These are phyloP conservation scores for Dromiciops gliroides DNA, from an alignment of 2,113 vertebrate genomes.

Conservation along the genomic window DNA sequence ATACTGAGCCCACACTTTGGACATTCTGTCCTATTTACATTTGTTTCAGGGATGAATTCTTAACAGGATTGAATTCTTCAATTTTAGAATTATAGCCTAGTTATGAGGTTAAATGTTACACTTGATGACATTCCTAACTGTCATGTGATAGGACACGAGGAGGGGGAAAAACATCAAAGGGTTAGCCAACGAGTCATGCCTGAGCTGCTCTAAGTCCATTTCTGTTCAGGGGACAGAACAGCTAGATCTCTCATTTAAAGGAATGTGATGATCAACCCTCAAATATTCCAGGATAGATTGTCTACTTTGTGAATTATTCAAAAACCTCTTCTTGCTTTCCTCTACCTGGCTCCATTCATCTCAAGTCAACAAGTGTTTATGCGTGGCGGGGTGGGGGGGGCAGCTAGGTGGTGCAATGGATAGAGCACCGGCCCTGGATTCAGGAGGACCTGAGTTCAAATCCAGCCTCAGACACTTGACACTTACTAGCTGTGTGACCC, in stretches of 20 bases:
- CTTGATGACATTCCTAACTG: neutral
- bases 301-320: neutral
- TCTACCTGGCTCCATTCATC: neutral
- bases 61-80: conserved; percentile 10
- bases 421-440: no score
- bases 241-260: neutral
- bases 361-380: neutral
- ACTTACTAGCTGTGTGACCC: no score
- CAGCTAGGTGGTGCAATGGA: no score
- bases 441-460: no score
- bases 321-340: neutral
- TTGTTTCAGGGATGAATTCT: neutral
- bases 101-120: neutral
- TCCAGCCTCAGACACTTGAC: no score
- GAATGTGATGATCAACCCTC: neutral
- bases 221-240: neutral
- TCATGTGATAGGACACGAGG: neutral
- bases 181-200: neutral
- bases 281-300: neutral
- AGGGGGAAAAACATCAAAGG: neutral
- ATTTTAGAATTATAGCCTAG: neutral
- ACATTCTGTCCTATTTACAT: neutral
- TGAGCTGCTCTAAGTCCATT: neutral
- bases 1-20: neutral
- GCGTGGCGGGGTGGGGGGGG: no score